Evolutionary conservation across 2,113 vertebrate genomes (phyloP).

Genomic region (Pseudorhombus dupliciocellatus): DNA sequence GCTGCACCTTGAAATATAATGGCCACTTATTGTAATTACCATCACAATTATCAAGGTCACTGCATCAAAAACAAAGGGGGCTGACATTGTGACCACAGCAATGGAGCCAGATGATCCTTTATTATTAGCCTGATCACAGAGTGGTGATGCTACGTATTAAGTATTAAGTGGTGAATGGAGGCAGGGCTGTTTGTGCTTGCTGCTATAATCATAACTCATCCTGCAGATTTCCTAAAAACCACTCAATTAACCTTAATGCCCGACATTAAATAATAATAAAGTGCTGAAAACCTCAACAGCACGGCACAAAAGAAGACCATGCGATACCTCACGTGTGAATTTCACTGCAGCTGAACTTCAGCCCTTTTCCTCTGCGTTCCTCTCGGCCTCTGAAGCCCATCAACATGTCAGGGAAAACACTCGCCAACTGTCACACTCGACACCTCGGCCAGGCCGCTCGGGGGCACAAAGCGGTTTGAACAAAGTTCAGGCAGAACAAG

Average conservation of each 20-base stretch:
- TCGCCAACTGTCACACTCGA: constrained; percentile 56
- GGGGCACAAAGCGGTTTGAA: constrained; percentile 5
- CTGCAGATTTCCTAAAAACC: too few relatives aligned
- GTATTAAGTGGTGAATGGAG: constrained; percentile 8
- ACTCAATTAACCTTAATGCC: not conserved
- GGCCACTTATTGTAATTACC: constrained; percentile 86
- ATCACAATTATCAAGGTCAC: constrained; percentile 85
- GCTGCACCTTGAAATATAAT: constrained; percentile 85
- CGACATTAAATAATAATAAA: not conserved
- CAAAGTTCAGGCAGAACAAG: constrained; percentile 19
- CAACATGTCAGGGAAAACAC: constrained; percentile 63
- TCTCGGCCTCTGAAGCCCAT: constrained; percentile 48
- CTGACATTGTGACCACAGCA: constrained; percentile 66
- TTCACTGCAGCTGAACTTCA: not conserved
- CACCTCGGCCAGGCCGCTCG: constrained; percentile 37
- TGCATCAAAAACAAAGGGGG: constrained; percentile 70
- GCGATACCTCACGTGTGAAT: constrained; percentile 16
- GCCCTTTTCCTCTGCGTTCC: constrained; percentile 23
- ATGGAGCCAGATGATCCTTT: constrained; percentile 49
- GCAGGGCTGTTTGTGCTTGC: not conserved
- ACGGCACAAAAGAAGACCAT: not conserved
- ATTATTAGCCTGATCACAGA: constrained; percentile 38
- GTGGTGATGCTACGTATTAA: constrained; percentile 11
- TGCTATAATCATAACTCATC: too few relatives aligned
- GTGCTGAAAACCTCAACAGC: not conserved